A percentile compares a stretch with the other conserved stretches of the same genome.
Conservation (phyloP, 1,140 invertebrate species). For the Halesus radiatus region DNA sequence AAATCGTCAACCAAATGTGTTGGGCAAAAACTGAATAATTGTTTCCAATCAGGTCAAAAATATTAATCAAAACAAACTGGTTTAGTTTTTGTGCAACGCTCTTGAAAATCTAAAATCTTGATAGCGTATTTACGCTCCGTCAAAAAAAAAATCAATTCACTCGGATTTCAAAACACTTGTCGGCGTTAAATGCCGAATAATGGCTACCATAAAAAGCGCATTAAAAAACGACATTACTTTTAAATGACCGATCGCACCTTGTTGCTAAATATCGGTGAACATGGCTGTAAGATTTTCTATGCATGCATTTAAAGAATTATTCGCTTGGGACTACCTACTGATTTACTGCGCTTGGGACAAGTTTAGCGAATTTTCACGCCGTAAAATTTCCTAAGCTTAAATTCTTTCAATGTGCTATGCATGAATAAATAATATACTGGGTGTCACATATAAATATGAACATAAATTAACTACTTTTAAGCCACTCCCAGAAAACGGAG, state of each 20-base stretch:
- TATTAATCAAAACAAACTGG: constrained; percentile 27
- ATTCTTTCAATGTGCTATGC: too few relatives aligned
- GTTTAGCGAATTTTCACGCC: too few relatives aligned
- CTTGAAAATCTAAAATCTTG: constrained; percentile 14
- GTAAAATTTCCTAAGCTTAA: too few relatives aligned
- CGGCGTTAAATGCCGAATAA: constrained; percentile 29
- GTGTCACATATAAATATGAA: too few relatives aligned
- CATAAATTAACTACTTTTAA: too few relatives aligned
- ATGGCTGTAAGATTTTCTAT: background rate
- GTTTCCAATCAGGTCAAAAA: constrained; percentile 36
- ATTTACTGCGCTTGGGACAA: too few relatives aligned
- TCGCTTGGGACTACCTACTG: too few relatives aligned
- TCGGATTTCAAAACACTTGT: constrained; percentile 3
- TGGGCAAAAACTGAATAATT: constrained; percentile 29
- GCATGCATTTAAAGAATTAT: too few relatives aligned
- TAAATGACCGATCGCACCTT: constrained; percentile 11
- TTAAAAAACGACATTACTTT: constrained; percentile 13
- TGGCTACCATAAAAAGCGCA: background rate
- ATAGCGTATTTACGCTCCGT: constrained; percentile 7
- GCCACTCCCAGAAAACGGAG: too few relatives aligned
- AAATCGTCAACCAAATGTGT: constrained; percentile 26
- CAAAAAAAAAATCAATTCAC: constrained; percentile 22
- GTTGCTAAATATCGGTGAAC: background rate
- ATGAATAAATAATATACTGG: too few relatives aligned
- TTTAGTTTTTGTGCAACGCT: constrained; percentile 27